These are phyloP conservation scores for Priapulus caudatus DNA, from an alignment of 2,888 invertebrate genomes.

Conservation along the genomic window DNA sequence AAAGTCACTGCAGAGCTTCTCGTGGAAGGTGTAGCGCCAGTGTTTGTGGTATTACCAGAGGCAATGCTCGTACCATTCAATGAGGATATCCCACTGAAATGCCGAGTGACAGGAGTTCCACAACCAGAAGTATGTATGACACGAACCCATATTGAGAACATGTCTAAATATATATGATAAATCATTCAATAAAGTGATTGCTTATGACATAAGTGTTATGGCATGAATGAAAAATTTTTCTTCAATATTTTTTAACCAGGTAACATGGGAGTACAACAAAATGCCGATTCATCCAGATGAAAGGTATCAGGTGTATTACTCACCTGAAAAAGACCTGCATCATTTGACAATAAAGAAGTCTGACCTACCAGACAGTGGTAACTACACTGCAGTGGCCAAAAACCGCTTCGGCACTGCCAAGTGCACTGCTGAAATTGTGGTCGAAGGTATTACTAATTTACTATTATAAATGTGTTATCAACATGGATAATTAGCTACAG, in stretches of 20 bases:
- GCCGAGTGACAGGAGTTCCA: conserved; percentile 31
- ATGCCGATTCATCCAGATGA: background rate
- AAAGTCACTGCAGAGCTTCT: conserved; percentile 18
- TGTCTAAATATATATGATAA: too few relatives aligned
- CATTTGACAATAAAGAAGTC: background rate
- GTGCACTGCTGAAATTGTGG: conserved; percentile 18
- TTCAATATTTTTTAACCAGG: too few relatives aligned
- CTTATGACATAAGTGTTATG: too few relatives aligned
- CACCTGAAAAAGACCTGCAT: background rate
- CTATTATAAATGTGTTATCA: too few relatives aligned
- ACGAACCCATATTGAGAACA: too few relatives aligned
- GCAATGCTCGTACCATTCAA: background rate
- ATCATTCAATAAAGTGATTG: too few relatives aligned
- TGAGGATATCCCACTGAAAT: conserved; percentile 27
- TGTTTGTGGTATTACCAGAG: background rate
- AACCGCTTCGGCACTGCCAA: conserved; percentile 19
- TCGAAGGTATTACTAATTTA: too few relatives aligned
- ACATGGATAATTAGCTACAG: too few relatives aligned
- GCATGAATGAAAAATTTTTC: too few relatives aligned
- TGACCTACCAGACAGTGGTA: conserved; percentile 18
- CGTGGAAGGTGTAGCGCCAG: conserved; percentile 18
- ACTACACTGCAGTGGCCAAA: conserved; percentile 18
- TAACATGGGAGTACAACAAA: background rate
- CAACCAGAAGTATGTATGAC: conserved; percentile 28
- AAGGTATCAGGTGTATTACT: background rate